Evolutionary conservation across 2,797 vertebrate species (phyloP).

Genomic region (Eospalax fontanierii): DNA sequence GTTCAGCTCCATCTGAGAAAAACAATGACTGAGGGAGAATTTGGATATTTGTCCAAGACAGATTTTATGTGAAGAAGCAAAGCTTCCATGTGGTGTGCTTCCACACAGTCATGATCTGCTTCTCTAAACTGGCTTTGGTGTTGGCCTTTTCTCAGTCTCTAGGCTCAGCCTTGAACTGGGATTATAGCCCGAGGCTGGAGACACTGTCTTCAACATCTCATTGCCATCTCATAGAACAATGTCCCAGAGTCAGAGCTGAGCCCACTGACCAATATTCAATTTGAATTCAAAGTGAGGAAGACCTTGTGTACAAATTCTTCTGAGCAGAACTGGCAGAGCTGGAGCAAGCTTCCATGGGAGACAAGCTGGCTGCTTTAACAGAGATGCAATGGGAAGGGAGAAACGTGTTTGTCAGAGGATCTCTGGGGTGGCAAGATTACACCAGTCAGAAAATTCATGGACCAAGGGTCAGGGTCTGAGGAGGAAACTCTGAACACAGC

Average conservation of each 20-base stretch:
- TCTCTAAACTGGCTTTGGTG: neutral
- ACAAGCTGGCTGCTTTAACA: neutral
- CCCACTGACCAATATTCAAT: too few relatives aligned
- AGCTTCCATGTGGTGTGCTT: accelerated
- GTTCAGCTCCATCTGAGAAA: neutral
- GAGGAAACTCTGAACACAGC: accelerated
- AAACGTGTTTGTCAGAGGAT: accelerated
- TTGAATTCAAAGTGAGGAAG: neutral
- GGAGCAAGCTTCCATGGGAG: accelerated
- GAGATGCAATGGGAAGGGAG: neutral
- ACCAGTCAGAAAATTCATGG: neutral
- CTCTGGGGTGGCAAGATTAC: neutral
- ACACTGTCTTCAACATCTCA: neutral
- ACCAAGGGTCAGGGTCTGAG: neutral
- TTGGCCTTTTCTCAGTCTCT: too few relatives aligned
- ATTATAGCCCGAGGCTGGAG: neutral
- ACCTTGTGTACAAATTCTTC: accelerated
- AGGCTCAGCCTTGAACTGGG: neutral
- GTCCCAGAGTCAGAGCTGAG: neutral
- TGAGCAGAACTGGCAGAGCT: neutral
- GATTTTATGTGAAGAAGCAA: neutral
- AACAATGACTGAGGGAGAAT: neutral
- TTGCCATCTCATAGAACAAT: neutral
- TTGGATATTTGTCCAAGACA: neutral
- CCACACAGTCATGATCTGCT: neutral